Evolutionary conservation across 2,888 invertebrate genomes (phyloP).

Genomic region (Drosophila flavopinicola): DNA sequence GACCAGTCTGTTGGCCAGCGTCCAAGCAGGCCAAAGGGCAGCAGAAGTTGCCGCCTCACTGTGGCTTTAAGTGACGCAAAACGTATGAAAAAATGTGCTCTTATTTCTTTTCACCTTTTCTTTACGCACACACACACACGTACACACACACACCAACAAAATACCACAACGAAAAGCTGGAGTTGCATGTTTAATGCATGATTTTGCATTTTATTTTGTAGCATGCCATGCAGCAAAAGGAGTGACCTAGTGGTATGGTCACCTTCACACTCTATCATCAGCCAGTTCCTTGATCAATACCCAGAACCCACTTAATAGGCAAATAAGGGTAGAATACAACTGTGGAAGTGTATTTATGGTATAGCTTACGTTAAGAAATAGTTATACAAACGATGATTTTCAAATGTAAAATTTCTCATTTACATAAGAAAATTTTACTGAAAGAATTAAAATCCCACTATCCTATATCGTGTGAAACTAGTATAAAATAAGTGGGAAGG

Average conservation of each 20-base stretch:
- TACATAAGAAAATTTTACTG: too few relatives aligned
- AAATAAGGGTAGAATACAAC: background rate
- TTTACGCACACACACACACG: slow-evolving; percentile 7
- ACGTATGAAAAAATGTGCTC: slow-evolving; percentile 59
- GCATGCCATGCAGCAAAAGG: slow-evolving; percentile 12
- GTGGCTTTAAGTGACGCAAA: slow-evolving; percentile 54
- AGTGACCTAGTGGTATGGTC: slow-evolving; percentile 27
- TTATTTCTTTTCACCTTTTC: slow-evolving; percentile 26
- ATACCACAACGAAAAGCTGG: slow-evolving; percentile 20
- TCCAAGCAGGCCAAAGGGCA: slow-evolving; percentile 53
- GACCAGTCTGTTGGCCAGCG: slow-evolving; percentile 43
- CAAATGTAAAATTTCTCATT: too few relatives aligned
- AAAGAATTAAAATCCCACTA: too few relatives aligned
- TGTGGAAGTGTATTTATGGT: too few relatives aligned
- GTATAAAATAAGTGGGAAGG: too few relatives aligned
- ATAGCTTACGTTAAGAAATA: too few relatives aligned
- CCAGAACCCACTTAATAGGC: background rate
- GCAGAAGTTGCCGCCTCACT: slow-evolving; percentile 31
- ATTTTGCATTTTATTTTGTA: slow-evolving; percentile 46
- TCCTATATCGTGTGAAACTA: too few relatives aligned
- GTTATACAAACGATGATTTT: too few relatives aligned
- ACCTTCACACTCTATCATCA: slow-evolving; percentile 1
- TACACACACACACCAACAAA: slow-evolving; percentile 10
- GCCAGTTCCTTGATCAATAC: slow-evolving; percentile 43
- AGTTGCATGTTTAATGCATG: slow-evolving; percentile 64